Conservation (phyloP, 2,888 invertebrate genomes). For the Heteromurus nitidus region DNA sequence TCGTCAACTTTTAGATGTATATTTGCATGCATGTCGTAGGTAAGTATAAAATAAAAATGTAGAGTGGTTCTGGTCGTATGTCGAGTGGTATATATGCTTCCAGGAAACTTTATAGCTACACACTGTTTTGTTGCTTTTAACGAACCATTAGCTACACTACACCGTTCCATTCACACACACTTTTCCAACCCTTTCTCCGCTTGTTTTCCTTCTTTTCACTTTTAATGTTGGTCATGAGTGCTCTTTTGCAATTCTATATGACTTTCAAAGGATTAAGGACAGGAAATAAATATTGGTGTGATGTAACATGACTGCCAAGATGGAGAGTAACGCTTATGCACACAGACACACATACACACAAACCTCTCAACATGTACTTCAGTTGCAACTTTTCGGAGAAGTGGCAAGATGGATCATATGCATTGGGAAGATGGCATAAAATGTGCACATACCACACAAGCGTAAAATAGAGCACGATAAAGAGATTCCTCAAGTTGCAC, state of each 20-base stretch:
- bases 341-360: not conserved
- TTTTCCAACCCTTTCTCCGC: not conserved
- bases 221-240: not conserved
- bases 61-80: too few relatives aligned
- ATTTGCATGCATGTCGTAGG: too few relatives aligned
- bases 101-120: too few relatives aligned
- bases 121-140: not conserved
- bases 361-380: not conserved
- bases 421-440: not conserved
- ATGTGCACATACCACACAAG: not conserved
- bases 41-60: too few relatives aligned
- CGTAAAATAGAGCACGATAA: not conserved
- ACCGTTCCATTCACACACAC: not conserved
- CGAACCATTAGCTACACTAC: not conserved
- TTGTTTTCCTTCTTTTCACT: not conserved
- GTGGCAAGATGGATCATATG: not conserved
- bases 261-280: conserved; percentile 29
- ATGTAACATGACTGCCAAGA: too few relatives aligned
- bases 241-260: conserved; percentile 17
- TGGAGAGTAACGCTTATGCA: not conserved
- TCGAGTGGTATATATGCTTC: too few relatives aligned
- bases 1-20: too few relatives aligned
- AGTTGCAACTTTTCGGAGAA: not conserved
- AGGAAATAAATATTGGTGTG: conserved; percentile 33
- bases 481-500: conserved; percentile 6